A percentile compares a stretch with the other conserved stretches of the same genome.
Conservation (phyloP, 2,888 invertebrate species). For the Megamerina dolium region DNA sequence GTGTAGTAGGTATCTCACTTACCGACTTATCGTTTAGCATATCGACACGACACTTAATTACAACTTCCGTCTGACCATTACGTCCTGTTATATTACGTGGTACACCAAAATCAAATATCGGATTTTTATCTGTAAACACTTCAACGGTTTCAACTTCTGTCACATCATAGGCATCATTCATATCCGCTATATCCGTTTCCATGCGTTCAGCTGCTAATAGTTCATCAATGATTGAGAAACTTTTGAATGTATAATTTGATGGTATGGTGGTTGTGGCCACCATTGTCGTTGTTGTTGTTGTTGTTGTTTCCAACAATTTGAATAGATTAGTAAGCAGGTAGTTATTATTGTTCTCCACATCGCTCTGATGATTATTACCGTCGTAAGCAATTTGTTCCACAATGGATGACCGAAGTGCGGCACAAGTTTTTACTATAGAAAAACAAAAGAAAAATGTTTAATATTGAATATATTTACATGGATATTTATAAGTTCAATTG, state of each 20-base stretch:
- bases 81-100: constrained; percentile 79
- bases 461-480: too few relatives aligned
- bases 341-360: too few relatives aligned
- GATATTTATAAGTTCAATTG: too few relatives aligned
- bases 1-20: constrained; percentile 23
- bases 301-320: constrained; percentile 1
- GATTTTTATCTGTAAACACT: too few relatives aligned
- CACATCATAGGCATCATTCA: constrained; percentile 18
- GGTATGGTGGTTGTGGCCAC: constrained; percentile 22
- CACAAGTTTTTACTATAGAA: too few relatives aligned
- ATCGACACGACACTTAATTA: constrained; percentile 81
- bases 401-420: too few relatives aligned
- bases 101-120: constrained; percentile 75
- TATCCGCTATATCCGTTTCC: constrained; percentile 17
- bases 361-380: too few relatives aligned
- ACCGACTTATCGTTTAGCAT: constrained; percentile 84
- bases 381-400: too few relatives aligned
- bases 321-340: not conserved
- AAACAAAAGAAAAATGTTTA: too few relatives aligned
- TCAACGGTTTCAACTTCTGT: too few relatives aligned
- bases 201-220: constrained; percentile 16
- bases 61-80: constrained; percentile 74
- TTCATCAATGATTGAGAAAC: constrained; percentile 35
- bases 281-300: constrained; percentile 12
- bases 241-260: constrained; percentile 38